Evolutionary conservation across 2,113 vertebrate species (phyloP).

Genomic region (Girardinichthys multiradiatus): DNA sequence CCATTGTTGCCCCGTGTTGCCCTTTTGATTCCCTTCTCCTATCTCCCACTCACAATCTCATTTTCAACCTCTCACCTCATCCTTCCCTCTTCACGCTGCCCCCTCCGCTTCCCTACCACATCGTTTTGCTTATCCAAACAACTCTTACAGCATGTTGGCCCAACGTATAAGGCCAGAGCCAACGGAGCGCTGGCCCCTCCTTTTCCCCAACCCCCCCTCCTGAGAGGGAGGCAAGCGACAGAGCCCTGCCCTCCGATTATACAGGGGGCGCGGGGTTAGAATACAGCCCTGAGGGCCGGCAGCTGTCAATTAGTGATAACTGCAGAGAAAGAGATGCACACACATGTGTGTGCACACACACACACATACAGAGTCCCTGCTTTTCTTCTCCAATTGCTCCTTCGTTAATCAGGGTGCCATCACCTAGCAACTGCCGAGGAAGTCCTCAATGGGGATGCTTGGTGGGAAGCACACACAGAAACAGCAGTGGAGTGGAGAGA

Average conservation of each 20-base stretch:
- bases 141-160: constrained; percentile 47
- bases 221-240: constrained; percentile 82
- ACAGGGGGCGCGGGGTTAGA: constrained; percentile 91
- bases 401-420: constrained; percentile 88
- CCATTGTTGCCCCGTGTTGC: constrained; percentile 17
- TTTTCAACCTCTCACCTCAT: constrained; percentile 44
- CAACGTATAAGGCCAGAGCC: constrained; percentile 75
- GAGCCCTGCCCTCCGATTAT: constrained; percentile 93
- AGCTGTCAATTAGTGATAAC: constrained; percentile 99
- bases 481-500: constrained; percentile 56
- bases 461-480: constrained; percentile 72
- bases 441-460: constrained; percentile 84
- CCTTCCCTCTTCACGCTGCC: background rate
- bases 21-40: constrained; percentile 37
- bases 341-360: constrained; percentile 5
- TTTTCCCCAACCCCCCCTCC: constrained; percentile 73
- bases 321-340: constrained; percentile 78
- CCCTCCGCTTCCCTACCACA: constrained; percentile 16
- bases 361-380: constrained; percentile 24
- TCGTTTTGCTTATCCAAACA: constrained; percentile 69
- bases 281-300: constrained; percentile 94
- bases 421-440: constrained; percentile 92
- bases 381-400: constrained; percentile 34
- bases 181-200: constrained; percentile 76
- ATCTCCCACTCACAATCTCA: constrained; percentile 32